Percentiles rank a stretch among this genome's conserved stretches.
Evolutionary conservation across 2,113 vertebrate genomes (phyloP).

Genomic region (Crotophaga sulcirostris): DNA sequence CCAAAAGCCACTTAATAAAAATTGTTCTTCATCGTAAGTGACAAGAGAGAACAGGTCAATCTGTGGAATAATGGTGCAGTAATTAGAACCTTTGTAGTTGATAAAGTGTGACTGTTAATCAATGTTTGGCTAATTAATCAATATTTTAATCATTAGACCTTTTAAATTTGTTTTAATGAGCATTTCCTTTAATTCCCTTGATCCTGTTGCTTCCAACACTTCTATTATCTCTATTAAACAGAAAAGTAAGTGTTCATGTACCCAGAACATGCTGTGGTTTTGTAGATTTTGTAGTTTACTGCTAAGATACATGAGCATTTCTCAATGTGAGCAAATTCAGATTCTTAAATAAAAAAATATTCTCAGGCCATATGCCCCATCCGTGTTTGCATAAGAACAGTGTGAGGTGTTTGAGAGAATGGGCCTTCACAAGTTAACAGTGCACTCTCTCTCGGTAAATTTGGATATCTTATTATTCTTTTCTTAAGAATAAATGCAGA

Average conservation of each 20-base stretch:
- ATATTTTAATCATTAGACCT: slow-evolving; percentile 99
- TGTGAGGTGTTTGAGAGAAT: neutral
- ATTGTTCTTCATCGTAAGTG: slow-evolving; percentile 94
- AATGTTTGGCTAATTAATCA: slow-evolving; percentile 99
- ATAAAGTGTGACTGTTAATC: slow-evolving; percentile 98
- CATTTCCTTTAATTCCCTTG: slow-evolving; percentile 92
- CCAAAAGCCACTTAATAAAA: slow-evolving; percentile 97
- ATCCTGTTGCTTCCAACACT: slow-evolving; percentile 79
- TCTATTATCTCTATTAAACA: slow-evolving; percentile 83
- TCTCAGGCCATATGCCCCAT: neutral
- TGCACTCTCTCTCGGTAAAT: neutral
- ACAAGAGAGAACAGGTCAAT: slow-evolving; percentile 91
- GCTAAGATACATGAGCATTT: neutral
- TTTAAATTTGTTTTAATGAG: slow-evolving; percentile 92
- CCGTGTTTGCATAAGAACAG: neutral
- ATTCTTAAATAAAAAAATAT: neutral
- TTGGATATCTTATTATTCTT: neutral
- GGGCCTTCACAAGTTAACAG: neutral
- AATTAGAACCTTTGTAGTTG: slow-evolving; percentile 95
- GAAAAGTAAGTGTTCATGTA: slow-evolving; percentile 70
- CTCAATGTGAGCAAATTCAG: neutral
- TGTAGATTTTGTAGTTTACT: neutral
- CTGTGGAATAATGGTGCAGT: slow-evolving; percentile 88
- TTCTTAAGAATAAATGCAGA: neutral
- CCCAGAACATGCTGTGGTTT: neutral